These are phyloP conservation scores for Hirtodrosophila cameraria DNA, from an alignment of 2,888 invertebrate genomes.

Conservation along the genomic window DNA sequence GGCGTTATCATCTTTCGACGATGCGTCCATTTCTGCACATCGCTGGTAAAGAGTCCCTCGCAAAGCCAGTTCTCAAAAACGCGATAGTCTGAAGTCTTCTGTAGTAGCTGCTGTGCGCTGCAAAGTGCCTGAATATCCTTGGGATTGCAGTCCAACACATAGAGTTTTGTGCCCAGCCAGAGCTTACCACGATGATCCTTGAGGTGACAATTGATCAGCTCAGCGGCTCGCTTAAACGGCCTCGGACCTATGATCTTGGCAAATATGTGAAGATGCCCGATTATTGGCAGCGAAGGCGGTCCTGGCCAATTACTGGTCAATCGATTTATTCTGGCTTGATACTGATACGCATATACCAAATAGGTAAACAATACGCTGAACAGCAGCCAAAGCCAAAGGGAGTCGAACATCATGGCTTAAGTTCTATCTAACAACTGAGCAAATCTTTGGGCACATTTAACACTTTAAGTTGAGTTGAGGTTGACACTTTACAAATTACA, in stretches of 20 bases:
- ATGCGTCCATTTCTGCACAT: constrained; percentile 55
- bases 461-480: constrained; percentile 48
- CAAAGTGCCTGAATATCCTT: constrained; percentile 63
- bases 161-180: constrained; percentile 63
- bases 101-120: constrained; percentile 59
- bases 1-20: constrained; percentile 62
- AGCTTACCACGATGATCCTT: constrained; percentile 62
- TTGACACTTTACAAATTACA: constrained; percentile 1
- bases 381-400: constrained; percentile 40
- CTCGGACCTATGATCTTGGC: constrained; percentile 38
- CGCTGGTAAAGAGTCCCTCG: constrained; percentile 56
- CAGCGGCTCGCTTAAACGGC: constrained; percentile 34
- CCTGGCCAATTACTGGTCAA: constrained; percentile 62
- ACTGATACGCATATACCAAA: constrained; percentile 27
- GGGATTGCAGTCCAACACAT: constrained; percentile 63
- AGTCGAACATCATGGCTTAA: constrained; percentile 41
- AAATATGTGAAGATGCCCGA: constrained; percentile 63
- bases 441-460: constrained; percentile 18
- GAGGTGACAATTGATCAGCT: constrained; percentile 41
- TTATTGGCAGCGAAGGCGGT: constrained; percentile 52
- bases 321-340: constrained; percentile 50
- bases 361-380: constrained; percentile 15
- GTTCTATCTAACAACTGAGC: constrained; percentile 40
- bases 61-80: constrained; percentile 59
- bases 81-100: constrained; percentile 56